Conservation (phyloP, 92 coral and sea anemone species). For the Meandrina meandrites region DNA sequence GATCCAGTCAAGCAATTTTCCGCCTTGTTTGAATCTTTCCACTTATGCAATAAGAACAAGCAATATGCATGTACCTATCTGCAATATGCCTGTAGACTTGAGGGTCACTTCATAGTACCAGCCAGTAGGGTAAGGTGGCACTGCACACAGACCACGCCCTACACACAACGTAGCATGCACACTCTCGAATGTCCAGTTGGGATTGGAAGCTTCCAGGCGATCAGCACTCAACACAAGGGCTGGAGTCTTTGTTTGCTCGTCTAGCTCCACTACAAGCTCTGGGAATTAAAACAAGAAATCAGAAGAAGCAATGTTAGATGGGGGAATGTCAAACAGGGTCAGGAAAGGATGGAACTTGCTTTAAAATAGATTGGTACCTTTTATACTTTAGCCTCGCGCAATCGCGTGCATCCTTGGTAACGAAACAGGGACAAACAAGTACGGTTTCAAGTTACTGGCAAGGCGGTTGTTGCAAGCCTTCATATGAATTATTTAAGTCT, state of each 20-base stretch:
- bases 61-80: conserved; percentile 68
- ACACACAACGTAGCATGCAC: conserved; percentile 88
- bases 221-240: conserved; percentile 91
- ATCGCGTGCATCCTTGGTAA: too few relatives aligned
- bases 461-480: too few relatives aligned
- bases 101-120: conserved; percentile 98
- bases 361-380: too few relatives aligned
- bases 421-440: too few relatives aligned
- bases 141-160: conserved; percentile 69
- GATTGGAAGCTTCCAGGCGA: conserved; percentile 84
- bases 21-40: too few relatives aligned
- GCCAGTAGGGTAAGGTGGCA: conserved; percentile 81
- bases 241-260: conserved; percentile 77
- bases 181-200: conserved; percentile 98
- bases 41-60: not conserved
- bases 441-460: too few relatives aligned
- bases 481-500: too few relatives aligned
- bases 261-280: conserved; percentile 78
- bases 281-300: not conserved
- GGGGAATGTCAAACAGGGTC: not conserved
- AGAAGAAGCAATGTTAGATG: not conserved
- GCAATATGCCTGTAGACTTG: conserved; percentile 86
- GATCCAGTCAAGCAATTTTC: too few relatives aligned
- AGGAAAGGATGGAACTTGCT: too few relatives aligned
- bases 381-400: too few relatives aligned